These are phyloP conservation scores for Dendrolimus houi DNA, from an alignment of 2,888 invertebrate species.

Conservation along the genomic window DNA sequence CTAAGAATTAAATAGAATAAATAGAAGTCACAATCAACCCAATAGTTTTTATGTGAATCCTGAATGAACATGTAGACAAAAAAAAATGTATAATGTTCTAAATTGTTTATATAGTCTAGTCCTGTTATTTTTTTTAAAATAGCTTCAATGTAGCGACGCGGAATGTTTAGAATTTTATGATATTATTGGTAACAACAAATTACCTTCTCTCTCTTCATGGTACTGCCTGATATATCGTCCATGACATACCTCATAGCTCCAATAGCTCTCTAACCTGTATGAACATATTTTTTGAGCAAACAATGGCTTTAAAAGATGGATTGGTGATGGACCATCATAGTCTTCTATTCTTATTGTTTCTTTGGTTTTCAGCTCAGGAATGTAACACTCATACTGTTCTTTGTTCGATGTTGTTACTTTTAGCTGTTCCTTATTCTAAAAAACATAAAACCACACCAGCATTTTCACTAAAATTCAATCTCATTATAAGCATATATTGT, in stretches of 20 bases:
- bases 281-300: slow-evolving; percentile 89
- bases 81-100: too few species aligned
- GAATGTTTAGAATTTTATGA: too few species aligned
- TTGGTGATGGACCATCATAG: slow-evolving; percentile 84
- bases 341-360: slow-evolving; percentile 74
- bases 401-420: slow-evolving; percentile 84
- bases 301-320: slow-evolving; percentile 85
- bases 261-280: slow-evolving; percentile 91
- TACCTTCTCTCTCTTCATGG: slow-evolving; percentile 94
- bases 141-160: too few species aligned
- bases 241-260: slow-evolving; percentile 98
- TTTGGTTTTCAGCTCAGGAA: slow-evolving; percentile 80
- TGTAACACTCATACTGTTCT: slow-evolving; percentile 88
- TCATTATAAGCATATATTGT: too few species aligned
- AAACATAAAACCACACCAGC: slow-evolving; percentile 11
- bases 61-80: too few species aligned
- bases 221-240: slow-evolving; percentile 94
- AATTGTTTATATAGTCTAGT: too few species aligned
- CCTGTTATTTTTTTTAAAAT: too few species aligned
- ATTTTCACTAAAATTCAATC: too few species aligned
- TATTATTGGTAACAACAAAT: slow-evolving; percentile 1
- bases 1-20: too few species aligned
- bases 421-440: slow-evolving; percentile 75
- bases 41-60: too few species aligned
- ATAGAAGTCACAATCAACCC: too few species aligned